Conservation (phyloP, 2,797 vertebrate genomes). For the Myioborus miniatus region DNA sequence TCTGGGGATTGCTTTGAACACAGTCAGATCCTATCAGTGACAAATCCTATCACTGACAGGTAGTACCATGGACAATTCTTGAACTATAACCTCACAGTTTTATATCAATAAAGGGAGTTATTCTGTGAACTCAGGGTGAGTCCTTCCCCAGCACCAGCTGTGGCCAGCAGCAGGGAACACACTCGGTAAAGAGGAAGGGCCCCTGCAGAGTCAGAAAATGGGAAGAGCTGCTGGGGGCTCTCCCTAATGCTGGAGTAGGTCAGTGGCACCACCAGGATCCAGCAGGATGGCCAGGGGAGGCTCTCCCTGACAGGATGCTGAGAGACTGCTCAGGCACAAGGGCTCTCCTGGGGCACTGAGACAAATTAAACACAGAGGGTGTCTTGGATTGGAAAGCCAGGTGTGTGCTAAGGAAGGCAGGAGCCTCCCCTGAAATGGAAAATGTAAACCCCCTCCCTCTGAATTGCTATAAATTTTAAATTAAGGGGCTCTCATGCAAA, state of each 20-base stretch:
- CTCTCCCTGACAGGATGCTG: background rate
- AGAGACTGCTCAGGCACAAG: background rate
- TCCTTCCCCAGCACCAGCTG: background rate
- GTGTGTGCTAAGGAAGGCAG: no score
- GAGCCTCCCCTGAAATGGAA: no score
- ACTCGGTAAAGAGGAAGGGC: background rate
- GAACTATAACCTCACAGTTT: background rate
- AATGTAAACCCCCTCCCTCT: no score
- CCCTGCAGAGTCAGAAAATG: background rate
- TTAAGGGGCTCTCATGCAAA: no score
- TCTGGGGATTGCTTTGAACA: background rate
- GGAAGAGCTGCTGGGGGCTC: background rate
- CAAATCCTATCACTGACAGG: background rate
- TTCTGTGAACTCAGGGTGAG: background rate
- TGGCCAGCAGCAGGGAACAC: background rate
- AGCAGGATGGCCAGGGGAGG: background rate
- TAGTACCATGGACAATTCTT: background rate
- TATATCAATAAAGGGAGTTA: background rate
- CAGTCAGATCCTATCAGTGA: background rate
- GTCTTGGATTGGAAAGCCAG: no score
- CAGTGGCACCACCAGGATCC: background rate
- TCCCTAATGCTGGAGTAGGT: no score
- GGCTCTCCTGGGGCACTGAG: background rate
- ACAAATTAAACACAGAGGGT: background rate
- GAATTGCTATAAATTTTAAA: no score